Base-by-base conservation (phyloP, 1,140 invertebrate genomes). In the Lethrus apterus region DNA sequence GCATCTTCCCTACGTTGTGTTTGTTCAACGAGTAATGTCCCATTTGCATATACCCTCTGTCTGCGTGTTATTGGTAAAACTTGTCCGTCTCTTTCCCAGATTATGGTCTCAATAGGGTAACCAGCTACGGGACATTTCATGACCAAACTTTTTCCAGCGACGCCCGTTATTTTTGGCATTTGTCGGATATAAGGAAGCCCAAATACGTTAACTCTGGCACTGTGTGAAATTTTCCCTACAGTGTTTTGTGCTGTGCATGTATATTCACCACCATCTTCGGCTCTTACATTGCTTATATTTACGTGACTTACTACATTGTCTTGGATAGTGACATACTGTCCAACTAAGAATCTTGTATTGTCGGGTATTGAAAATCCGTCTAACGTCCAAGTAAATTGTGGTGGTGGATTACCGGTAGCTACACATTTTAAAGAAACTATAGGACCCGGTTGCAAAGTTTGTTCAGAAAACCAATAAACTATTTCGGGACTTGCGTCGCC, bases 271-370 rank as follows among this genome's bases (percentile, higher is more conserved):
- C 92, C 92, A 68, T 94, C 90, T 73, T 92, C 84, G 33, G 90
- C 84, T 49, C 83, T 81, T 21, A 92, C 80, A 46, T 83, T 80
- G 52, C 86, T 88, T 56, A 96, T 89, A 71, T 96, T 96, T 51
- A 96, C 86, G 72, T 93, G 90, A 59, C 90, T 93, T 64, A 94
- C 88, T 26, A 95, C 89, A 66, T 93, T 87, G 56, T 92, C 90
- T 66, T 92, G 86, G 8, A 87, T 77, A 1, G 89, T 93, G 42
- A 92, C 87, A 69, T 91, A 90, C 68, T 93, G 89, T 13, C 89
- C 89, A 26, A 91, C 86, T 58, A 90, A 78, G 66, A 89, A 90
- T 57, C 88, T 74, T 53, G 75, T 72, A 63, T 74, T 76, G 56
- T 81, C 78, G 15, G 79, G 83, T 60, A 89, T 78, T 35, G 86